Conservation (phyloP, 2,888 invertebrate species). For the Drosophila imparisetae region DNA sequence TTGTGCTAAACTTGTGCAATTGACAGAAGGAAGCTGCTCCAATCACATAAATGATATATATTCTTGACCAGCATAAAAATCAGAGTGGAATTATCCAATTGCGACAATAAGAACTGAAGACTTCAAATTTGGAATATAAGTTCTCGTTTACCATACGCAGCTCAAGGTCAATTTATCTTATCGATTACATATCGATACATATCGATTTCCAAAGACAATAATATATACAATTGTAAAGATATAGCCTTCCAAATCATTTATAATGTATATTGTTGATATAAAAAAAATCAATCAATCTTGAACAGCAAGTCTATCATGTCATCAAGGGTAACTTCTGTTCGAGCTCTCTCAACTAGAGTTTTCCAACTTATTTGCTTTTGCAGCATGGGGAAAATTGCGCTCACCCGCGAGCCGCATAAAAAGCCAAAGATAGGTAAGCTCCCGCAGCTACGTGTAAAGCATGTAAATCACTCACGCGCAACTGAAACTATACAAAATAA, state of each 20-base stretch:
- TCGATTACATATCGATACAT: no score
- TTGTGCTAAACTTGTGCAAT: not conserved
- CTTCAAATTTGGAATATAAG: not conserved
- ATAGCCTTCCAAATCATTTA: not conserved
- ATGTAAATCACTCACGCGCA: conserved; percentile 66
- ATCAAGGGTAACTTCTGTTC: not conserved
- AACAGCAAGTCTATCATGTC: not conserved
- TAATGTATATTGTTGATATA: not conserved
- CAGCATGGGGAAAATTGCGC: conserved; percentile 27
- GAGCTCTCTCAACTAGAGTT: not conserved
- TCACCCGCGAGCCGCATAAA: conserved; percentile 29
- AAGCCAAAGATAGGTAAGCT: conserved; percentile 21
- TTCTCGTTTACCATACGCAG: no score
- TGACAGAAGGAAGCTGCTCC: not conserved
- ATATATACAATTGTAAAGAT: not conserved
- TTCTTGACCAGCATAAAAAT: not conserved
- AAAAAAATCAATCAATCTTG: no score
- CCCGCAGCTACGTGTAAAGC: conserved; percentile 18
- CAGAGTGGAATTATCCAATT: not conserved
- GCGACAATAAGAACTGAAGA: not conserved
- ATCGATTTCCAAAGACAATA: not conserved
- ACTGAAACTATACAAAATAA: conserved; percentile 38
- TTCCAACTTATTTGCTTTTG: not conserved
- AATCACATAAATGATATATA: not conserved
- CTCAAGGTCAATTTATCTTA: no score